phyloP scores from a whole-genome alignment of 2,797 vertebrate genomes.

The Enteromius radiatus region DNA sequence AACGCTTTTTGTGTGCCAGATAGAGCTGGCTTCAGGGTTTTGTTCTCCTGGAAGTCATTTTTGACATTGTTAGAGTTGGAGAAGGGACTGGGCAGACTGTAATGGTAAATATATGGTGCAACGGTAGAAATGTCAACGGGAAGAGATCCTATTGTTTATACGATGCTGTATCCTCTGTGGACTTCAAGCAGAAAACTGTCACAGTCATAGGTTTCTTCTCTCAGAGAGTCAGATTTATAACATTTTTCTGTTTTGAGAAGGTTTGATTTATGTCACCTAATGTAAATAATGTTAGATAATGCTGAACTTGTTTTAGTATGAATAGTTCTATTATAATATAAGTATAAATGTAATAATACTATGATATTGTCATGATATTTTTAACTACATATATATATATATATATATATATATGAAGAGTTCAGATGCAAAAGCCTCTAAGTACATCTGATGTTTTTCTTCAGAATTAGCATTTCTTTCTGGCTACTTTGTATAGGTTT shows the following conservation, averaged over 20 bases:
- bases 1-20: constrained; percentile 17
- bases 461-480: too few species aligned
- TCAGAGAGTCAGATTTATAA: background rate
- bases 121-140: background rate
- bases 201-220: background rate
- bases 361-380: background rate
- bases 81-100: constrained; percentile 5
- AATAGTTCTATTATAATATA: background rate
- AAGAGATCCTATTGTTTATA: background rate
- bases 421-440: too few species aligned
- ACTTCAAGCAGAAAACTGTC: constrained; percentile 20
- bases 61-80: constrained; percentile 25
- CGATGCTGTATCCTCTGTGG: background rate
- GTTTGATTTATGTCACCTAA: background rate
- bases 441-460: too few species aligned
- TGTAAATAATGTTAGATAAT: background rate
- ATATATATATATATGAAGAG: too few species aligned
- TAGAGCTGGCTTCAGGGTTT: constrained; percentile 12
- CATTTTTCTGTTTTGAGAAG: background rate
- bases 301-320: background rate
- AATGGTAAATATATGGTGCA: constrained; percentile 4
- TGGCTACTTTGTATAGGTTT: too few species aligned
- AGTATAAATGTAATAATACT: too few species aligned
- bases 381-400: background rate
- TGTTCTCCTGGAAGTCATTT: constrained; percentile 34